Evolutionary conservation across 2,113 vertebrate genomes (phyloP).

Genomic region (Coregonus clupeaformis): DNA sequence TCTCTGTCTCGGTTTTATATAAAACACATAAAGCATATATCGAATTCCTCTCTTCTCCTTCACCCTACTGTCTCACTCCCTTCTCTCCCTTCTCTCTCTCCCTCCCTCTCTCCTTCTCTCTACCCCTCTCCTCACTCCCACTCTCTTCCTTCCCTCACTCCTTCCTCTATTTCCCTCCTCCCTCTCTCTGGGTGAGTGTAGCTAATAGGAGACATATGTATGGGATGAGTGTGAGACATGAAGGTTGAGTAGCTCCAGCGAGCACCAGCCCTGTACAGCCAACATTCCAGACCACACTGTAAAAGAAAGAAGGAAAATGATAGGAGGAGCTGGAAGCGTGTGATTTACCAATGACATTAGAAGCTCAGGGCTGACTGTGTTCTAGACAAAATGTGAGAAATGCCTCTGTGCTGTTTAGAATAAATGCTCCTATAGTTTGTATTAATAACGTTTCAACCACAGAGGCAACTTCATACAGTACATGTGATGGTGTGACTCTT

Average conservation of each 20-base stretch:
- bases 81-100: background rate
- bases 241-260: conserved; percentile 69
- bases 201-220: conserved; percentile 80
- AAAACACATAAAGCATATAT: conserved; percentile 73
- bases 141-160: conserved; percentile 14
- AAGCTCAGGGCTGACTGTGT: conserved; percentile 51
- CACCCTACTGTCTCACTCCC: background rate
- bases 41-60: conserved; percentile 56
- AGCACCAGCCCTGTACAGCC: conserved; percentile 62
- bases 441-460: no score
- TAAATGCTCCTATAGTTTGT: no score
- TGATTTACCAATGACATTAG: conserved; percentile 61
- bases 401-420: no score
- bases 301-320: conserved; percentile 40
- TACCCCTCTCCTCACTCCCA: no score
- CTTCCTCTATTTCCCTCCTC: conserved; percentile 34
- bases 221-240: conserved; percentile 72
- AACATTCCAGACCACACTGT: conserved; percentile 62
- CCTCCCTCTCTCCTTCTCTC: no score
- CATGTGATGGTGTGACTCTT: no score
- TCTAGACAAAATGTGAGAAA: background rate
- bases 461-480: conserved; percentile 11
- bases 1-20: conserved; percentile 59
- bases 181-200: conserved; percentile 60
- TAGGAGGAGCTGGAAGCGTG: conserved; percentile 50